Percentiles rank a stretch among this genome's conserved stretches.
Evolutionary conservation across 2,113 vertebrate species (phyloP).

Genomic region (Podiceps cristatus): DNA sequence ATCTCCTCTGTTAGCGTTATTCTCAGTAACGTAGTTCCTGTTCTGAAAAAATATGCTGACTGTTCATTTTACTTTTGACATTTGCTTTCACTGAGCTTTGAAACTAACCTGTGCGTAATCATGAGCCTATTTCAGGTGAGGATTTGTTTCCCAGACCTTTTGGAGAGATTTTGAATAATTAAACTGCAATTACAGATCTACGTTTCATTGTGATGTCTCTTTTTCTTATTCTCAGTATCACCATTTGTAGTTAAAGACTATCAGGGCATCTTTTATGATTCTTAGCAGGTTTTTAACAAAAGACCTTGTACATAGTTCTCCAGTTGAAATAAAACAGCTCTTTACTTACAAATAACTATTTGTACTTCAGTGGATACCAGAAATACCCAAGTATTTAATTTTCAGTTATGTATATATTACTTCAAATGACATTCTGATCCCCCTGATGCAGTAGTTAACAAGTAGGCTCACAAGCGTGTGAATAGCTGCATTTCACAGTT

Average conservation of each 20-base stretch:
- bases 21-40: background rate
- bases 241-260: background rate
- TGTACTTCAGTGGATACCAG: background rate
- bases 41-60: background rate
- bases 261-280: background rate
- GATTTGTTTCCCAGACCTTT: background rate
- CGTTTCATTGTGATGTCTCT: background rate
- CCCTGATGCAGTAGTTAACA: background rate
- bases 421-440: background rate
- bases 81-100: background rate
- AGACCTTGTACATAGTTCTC: background rate
- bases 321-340: background rate
- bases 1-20: background rate
- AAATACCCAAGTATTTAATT: background rate
- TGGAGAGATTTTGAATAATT: background rate
- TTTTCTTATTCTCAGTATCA: background rate
- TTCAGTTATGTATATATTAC: background rate
- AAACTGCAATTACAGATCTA: background rate
- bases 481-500: background rate
- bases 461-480: rapidly evolving
- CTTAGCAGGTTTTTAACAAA: background rate
- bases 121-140: background rate
- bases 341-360: background rate
- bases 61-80: background rate
- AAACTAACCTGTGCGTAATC: background rate